A percentile compares a stretch with the other conserved stretches of the same genome.
These are phyloP conservation scores for Pachymerium ferrugineum DNA, from an alignment of 2,888 invertebrate genomes.

Conservation along the genomic window DNA sequence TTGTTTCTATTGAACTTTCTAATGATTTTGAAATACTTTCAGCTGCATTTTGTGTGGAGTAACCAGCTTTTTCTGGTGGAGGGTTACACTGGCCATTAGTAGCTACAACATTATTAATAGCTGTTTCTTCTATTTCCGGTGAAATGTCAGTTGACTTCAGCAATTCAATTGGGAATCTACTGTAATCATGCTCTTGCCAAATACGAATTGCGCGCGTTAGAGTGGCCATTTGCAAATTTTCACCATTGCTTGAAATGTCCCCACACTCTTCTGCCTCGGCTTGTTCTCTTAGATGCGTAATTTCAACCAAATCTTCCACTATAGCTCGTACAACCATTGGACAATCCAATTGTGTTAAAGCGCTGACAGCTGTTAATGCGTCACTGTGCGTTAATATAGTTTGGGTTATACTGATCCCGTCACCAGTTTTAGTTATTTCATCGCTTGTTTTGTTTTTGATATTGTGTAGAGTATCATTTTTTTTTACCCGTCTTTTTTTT, in stretches of 20 bases:
- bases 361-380: not conserved
- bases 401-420: not conserved
- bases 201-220: conserved; percentile 29
- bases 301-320: not conserved
- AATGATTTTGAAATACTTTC: too few relatives aligned
- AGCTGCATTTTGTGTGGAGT: too few relatives aligned
- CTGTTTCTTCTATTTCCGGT: not conserved
- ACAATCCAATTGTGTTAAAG: not conserved
- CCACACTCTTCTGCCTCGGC: not conserved
- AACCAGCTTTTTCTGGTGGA: too few relatives aligned
- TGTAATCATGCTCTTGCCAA: conserved; percentile 33
- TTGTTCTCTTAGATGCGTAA: not conserved
- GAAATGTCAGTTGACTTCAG: conserved; percentile 3
- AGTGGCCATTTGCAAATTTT: not conserved
- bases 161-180: conserved; percentile 31
- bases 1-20: too few relatives aligned
- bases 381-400: not conserved
- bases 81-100: too few relatives aligned
- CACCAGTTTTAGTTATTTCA: not conserved
- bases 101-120: too few relatives aligned
- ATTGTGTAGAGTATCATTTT: too few relatives aligned
- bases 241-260: not conserved
- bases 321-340: not conserved
- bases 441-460: not conserved
- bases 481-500: not conserved